Conservation (phyloP, 2,797 vertebrate species). For the Austrolebias charrua region DNA sequence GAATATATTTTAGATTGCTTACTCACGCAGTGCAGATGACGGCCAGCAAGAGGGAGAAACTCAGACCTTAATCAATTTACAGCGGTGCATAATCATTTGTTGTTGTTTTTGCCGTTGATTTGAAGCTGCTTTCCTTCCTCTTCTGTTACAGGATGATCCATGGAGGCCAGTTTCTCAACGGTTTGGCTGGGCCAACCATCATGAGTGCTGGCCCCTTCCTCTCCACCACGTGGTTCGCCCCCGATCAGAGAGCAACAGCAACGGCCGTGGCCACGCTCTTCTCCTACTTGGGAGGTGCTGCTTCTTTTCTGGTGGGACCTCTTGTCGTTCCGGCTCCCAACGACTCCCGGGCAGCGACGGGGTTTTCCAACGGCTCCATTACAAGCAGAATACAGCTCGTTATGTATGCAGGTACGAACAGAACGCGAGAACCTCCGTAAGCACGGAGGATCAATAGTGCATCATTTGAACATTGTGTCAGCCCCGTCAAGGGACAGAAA, state of each 20-base stretch:
- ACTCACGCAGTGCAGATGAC: background rate
- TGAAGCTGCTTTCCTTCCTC: background rate
- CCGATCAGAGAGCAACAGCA: constrained; percentile 94
- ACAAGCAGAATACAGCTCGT: constrained; percentile 89
- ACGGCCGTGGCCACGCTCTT: constrained; percentile 92
- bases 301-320: constrained; percentile 89
- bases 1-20: background rate
- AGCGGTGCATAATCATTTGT: no score
- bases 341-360: constrained; percentile 63
- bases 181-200: constrained; percentile 91
- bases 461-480: constrained; percentile 57
- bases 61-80: no score
- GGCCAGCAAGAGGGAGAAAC: background rate
- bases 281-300: constrained; percentile 87
- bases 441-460: constrained; percentile 42
- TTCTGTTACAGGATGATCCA: constrained; percentile 87
- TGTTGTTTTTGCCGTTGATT: background rate
- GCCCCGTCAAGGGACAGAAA: constrained; percentile 47
- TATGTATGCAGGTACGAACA: constrained; percentile 87
- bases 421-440: constrained; percentile 11
- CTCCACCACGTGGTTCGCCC: constrained; percentile 96
- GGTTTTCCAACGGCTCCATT: constrained; percentile 74
- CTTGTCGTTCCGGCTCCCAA: constrained; percentile 92
- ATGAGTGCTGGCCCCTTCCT: constrained; percentile 94
- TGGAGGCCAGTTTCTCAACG: constrained; percentile 93